Base-by-base conservation (phyloP, 2,888 invertebrate genomes). In the Eristalinus aeneus region DNA sequence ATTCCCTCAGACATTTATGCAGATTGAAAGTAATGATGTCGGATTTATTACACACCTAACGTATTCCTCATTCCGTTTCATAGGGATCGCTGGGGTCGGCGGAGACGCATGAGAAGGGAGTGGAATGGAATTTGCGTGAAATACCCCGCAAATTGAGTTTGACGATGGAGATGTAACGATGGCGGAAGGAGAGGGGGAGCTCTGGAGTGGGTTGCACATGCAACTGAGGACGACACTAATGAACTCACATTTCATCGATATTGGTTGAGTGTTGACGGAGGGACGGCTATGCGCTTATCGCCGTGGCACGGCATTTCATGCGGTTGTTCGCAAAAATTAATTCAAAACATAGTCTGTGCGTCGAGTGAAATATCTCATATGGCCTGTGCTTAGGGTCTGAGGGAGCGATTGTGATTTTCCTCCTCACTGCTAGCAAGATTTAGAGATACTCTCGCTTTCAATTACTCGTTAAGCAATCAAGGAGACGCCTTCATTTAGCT, bases 1-100 rank as follows among this genome's bases (percentile, higher is more conserved):
- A 68, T 76, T 78, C 71, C 46, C 54, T 39, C 71, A 71, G 78
- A 78, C 71, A 71, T 78, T 71, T 78, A 65, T 71, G 71, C 58
- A 71, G 72, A 78, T 64, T 78, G 64, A 78, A 71, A 64, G 64
- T 78, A 78, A 72, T 72, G 69, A 71, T 58, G 64, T 71, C 46
- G 64, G 65, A 64, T 78, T 78, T 78, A 78, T 65, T 64, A 65
- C 67, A 64, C 20, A 36, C 20, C 58, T 36, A 58, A 65, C 73
- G 34, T 56, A 65, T 36, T 39, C 56, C 27, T 36, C 34, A 27
- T 68, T n/a, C 22, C 32, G 16, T 20, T 53, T 60, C 31, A 12
- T 23, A 5, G 27, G 27, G 27, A 2, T 27, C 5, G 27, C 46
- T 39, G 23, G 12, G 39, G 39, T 32, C 32, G 20, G 22, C 39